Percentiles rank a stretch among this genome's conserved stretches.
Evolutionary conservation across 1,140 invertebrate species (phyloP).

Genomic region (Trinorchestia longiramus): DNA sequence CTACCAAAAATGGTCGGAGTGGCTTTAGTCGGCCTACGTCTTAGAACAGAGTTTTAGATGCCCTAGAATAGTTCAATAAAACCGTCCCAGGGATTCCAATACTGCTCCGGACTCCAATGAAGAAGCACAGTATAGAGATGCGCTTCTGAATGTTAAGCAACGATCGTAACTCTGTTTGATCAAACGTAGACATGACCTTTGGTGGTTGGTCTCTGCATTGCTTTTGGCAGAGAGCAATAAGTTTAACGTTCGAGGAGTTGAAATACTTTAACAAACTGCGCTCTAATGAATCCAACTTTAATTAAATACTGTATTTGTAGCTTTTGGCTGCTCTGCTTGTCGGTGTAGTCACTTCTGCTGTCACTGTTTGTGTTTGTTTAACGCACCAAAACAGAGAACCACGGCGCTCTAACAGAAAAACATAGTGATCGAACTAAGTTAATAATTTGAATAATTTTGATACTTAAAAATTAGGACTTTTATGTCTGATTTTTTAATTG

Average conservation of each 20-base stretch:
- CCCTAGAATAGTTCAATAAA: constrained; percentile 23
- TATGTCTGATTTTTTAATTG: neutral
- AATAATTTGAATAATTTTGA: neutral
- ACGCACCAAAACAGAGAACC: neutral
- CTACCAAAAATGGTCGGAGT: neutral
- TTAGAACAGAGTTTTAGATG: neutral
- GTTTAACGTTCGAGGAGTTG: neutral
- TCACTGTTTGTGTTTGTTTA: neutral
- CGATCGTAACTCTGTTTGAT: neutral
- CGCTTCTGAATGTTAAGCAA: neutral
- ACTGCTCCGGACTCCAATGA: neutral
- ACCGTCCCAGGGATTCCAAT: constrained; percentile 10
- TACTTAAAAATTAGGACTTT: neutral
- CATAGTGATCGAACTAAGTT: neutral
- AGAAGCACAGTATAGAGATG: neutral
- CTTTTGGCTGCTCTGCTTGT: neutral
- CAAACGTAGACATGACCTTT: neutral
- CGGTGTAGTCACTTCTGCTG: neutral
- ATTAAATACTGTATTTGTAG: neutral
- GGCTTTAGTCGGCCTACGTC: neutral
- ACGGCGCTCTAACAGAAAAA: neutral
- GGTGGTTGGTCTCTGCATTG: neutral
- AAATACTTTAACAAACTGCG: neutral
- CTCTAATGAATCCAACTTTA: neutral
- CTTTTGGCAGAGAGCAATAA: neutral